Base-by-base conservation (phyloP, 2,888 invertebrate species). In the Ametastegia equiseti region DNA sequence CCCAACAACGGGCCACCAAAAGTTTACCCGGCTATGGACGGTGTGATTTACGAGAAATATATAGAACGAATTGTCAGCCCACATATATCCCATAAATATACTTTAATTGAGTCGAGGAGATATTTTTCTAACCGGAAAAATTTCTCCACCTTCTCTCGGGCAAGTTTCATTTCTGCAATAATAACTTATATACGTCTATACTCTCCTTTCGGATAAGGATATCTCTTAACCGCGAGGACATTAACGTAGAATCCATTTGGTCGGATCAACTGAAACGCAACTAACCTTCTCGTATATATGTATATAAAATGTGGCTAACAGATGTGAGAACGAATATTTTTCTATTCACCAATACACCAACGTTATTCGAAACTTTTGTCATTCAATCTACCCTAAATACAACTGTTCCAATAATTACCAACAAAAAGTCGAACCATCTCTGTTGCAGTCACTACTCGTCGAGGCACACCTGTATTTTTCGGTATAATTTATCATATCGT, bases 11-110 rank as follows among this genome's bases (percentile, higher is more conserved):
- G n/a, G n/a, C n/a, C n/a, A 63, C 30, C 60, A 60, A 27, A 60
- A 60, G 57, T 78, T 60, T 78, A 9, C 19, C 15, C 27, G 15
- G n/a, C 75, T 54, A 36, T 36, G 30, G 36, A n/a, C 33, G 42
- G 42, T 60, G 57, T 78, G 60, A 78, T 60, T 78, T 60, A 78
- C 54, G 78, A 75, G 36, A 54, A 75, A 75, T 75, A 75, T 75
- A 75, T 47, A 75, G 54, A 78, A 63, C 78, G 45, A 63, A 78
- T 78, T 78, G 78, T 78, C 78, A 63, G 78, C 78, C 78, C 78
- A 78, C 78, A 63, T 78, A 63, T 60, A 60, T 47, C 45, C 30
- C 42, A 42, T 78, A 60, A 78, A 78, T 78, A 60, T 60, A 57
- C 30, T 78, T 60, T 78, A 78, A 78, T 78, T 78, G 60, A 63